Base-by-base conservation (phyloP, 2,888 invertebrate genomes). In the Malachius bipustulatus region DNA sequence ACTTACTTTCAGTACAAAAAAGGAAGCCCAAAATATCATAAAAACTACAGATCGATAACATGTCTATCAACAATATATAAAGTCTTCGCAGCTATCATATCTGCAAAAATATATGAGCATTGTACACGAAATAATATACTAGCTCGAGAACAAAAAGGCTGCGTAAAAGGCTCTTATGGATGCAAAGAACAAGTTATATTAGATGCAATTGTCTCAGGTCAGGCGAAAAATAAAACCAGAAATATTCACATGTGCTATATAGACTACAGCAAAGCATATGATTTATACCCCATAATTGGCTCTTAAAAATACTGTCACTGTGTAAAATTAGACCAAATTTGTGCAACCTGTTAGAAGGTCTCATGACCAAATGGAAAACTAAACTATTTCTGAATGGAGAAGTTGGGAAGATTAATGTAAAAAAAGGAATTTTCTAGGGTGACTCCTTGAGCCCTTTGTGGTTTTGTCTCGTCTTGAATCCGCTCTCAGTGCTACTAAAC, bases 241-340 rank as follows among this genome's bases (percentile, higher is more conserved):
- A 28, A 28, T 11, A n/a, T 28, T 6, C n/a, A 11, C 10, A n/a
- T 11, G 9, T 28, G 29, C 29, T 28, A 28, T 11, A 28, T 28
- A 28, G 29, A 28, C 10, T 28, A 28, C 11, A 28, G n/a, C 11
- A 28, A 28, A 11, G 29, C 29, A 6, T 28, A n/a, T 11, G 29
- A 28, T n/a, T 28, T 11, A n/a, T 19, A 6, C 24, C 24, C 6
- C 24, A 19, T n/a, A n/a, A 19, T 19, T 19, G 24, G 24, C 6
- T 19, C 6, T n/a, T 8, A 19, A 19, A n/a, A n/a, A 19, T 6
- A 19, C 24, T 19, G 24, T 6, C 6, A n/a, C 6, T 19, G n/a
- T 19, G n/a, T n/a, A 19, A 19, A 19, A n/a, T 19, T 6, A n/a
- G n/a, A 8, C n/a, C n/a, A 19, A 19, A 8, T 19, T 8, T 19